Conservation (phyloP, 2,113 vertebrate species). For the Otocyon megalotis region DNA sequence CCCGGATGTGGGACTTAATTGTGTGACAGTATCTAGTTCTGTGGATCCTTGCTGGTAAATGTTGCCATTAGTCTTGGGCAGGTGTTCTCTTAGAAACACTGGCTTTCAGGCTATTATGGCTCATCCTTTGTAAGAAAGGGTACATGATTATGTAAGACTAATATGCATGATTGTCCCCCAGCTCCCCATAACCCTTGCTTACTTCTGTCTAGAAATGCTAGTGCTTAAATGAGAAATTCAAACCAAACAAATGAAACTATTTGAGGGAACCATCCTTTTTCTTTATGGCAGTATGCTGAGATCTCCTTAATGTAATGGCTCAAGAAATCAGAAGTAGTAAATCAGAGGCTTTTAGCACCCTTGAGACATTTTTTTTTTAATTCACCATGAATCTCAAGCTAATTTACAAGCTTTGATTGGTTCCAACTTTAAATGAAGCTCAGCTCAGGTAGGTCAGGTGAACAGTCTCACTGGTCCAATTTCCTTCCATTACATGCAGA, state of each 20-base stretch:
- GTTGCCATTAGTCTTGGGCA: not conserved
- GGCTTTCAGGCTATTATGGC: not conserved
- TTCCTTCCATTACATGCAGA: not conserved
- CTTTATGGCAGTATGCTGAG: not conserved
- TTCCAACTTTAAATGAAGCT: not conserved
- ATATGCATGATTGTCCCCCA: slow-evolving; percentile 59
- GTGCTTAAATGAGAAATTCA: slow-evolving; percentile 57
- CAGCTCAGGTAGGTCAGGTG: not conserved
- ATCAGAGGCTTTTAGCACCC: not conserved
- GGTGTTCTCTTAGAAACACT: not conserved
- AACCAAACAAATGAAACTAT: not conserved
- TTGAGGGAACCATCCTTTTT: not conserved
- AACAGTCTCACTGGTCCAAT: not conserved
- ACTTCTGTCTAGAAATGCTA: slow-evolving; percentile 47
- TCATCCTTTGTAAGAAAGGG: slow-evolving; percentile 22
- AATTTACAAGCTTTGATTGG: slow-evolving; percentile 40
- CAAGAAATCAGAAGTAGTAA: slow-evolving; percentile 22
- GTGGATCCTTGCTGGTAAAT: not conserved
- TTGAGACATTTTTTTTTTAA: not conserved
- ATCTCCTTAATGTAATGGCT: not conserved
- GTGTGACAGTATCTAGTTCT: not conserved
- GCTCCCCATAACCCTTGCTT: not conserved
- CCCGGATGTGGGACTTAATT: not conserved
- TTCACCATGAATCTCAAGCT: slow-evolving; percentile 13
- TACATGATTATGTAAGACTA: slow-evolving; percentile 62